Evolutionary conservation across 2,113 vertebrate genomes (phyloP).

Genomic region (Chrysemys picta): DNA sequence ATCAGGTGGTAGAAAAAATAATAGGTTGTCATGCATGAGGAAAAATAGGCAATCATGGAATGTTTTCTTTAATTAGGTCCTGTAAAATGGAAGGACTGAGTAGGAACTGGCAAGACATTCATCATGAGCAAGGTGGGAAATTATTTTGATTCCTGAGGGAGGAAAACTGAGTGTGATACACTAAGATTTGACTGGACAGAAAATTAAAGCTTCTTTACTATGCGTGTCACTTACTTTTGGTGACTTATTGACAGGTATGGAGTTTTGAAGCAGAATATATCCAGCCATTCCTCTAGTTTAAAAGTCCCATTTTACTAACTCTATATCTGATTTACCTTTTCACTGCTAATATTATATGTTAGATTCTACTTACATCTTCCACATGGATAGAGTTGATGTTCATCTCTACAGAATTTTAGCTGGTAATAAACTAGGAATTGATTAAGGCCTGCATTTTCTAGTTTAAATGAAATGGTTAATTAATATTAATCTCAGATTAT

Average conservation of each 20-base stretch:
- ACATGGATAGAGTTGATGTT: not conserved
- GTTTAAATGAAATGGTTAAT: constrained; percentile 10
- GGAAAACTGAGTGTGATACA: constrained; percentile 86
- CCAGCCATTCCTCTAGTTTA: not conserved
- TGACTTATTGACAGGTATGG: constrained; percentile 72
- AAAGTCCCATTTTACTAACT: not conserved
- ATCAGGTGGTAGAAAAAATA: constrained; percentile 99
- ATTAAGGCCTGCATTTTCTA: not conserved
- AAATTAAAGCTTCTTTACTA: constrained; percentile 75
- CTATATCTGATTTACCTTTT: constrained; percentile 33
- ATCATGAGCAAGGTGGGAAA: constrained; percentile 99
- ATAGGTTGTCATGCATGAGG: constrained; percentile 99
- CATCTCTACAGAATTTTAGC: not conserved
- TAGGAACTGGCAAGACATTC: constrained; percentile 93
- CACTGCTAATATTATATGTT: not conserved
- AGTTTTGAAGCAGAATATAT: constrained; percentile 21
- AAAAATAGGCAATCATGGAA: constrained; percentile 99
- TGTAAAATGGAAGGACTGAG: constrained; percentile 96
- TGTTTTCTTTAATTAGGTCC: constrained; percentile 99
- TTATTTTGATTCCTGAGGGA: constrained; percentile 95
- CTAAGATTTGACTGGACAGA: constrained; percentile 81
- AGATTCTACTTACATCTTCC: not conserved
- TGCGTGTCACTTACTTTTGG: constrained; percentile 62
- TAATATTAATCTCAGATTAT: not conserved
- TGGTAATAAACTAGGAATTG: constrained; percentile 55